Conservation (phyloP, 1,140 invertebrate genomes). For the Drosophila guanche region DNA sequence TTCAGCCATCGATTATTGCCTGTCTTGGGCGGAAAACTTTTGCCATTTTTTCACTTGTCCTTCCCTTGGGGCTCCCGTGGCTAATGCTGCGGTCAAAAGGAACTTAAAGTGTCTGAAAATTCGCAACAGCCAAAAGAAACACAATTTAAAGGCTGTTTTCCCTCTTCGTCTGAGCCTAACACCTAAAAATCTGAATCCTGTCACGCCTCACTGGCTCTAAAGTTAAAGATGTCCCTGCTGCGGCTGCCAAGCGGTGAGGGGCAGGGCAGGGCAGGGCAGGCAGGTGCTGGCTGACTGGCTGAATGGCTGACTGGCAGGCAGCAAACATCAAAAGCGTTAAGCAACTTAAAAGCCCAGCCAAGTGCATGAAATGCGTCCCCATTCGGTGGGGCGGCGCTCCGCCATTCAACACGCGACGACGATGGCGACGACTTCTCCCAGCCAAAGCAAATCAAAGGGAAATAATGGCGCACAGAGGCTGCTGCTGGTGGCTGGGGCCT, state of each 20-base stretch:
- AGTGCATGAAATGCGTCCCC: constrained; percentile 71
- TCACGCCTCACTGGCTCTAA: constrained; percentile 13
- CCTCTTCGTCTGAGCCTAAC: too few species aligned
- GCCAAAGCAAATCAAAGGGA: constrained; percentile 80
- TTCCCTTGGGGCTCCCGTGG: constrained; percentile 29
- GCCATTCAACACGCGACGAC: constrained; percentile 70
- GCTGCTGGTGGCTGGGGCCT: not conserved
- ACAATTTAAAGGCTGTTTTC: too few species aligned
- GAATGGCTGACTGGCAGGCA: constrained; percentile 20
- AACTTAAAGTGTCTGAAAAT: too few species aligned
- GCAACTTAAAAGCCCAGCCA: constrained; percentile 76
- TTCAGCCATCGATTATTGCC: constrained; percentile 63
- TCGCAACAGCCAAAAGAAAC: too few species aligned
- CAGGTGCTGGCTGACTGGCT: not conserved
- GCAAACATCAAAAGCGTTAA: constrained; percentile 77
- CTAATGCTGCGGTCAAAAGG: constrained; percentile 1
- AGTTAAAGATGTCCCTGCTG: constrained; percentile 32
- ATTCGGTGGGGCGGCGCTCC: constrained; percentile 21
- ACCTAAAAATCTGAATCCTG: too few species aligned
- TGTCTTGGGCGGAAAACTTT: constrained; percentile 48
- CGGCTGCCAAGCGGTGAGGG: too few species aligned
- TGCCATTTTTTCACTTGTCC: constrained; percentile 52
- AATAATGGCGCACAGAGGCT: constrained; percentile 68
- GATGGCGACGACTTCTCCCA: constrained; percentile 46
- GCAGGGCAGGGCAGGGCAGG: too few species aligned